Percentiles rank a stretch among this genome's conserved stretches.
These are phyloP conservation scores for Gasterosteus nipponicus DNA, from an alignment of 2,113 vertebrate genomes.

Conservation along the genomic window DNA sequence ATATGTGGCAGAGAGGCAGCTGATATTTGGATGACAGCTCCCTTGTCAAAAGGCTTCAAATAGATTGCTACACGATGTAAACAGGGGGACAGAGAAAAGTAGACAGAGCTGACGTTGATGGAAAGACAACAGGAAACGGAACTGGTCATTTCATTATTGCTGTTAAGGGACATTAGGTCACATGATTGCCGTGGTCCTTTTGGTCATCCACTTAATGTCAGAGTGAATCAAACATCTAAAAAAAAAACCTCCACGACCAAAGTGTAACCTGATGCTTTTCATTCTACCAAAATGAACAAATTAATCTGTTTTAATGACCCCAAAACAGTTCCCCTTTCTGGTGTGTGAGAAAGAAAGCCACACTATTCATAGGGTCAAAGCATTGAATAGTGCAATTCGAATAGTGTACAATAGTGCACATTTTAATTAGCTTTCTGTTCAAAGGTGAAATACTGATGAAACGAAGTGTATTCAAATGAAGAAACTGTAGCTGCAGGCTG, in stretches of 20 bases:
- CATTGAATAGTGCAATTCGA: not conserved
- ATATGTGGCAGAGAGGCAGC: slow-evolving; percentile 43
- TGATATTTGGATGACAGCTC: slow-evolving; percentile 48
- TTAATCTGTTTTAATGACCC: slow-evolving; percentile 9
- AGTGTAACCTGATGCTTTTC: slow-evolving; percentile 3
- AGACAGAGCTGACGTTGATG: slow-evolving; percentile 28
- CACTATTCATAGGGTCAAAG: not conserved
- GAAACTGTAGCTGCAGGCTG: not conserved
- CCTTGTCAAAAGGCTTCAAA: slow-evolving; percentile 41
- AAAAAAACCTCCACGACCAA: not conserved
- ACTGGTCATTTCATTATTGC: slow-evolving; percentile 3
- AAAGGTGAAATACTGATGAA: not conserved
- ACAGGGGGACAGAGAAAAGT: slow-evolving; percentile 51
- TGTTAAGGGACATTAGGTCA: not conserved
- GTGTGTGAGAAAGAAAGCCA: not conserved
- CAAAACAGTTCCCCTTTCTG: not conserved
- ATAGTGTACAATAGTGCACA: not conserved
- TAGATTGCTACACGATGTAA: slow-evolving; percentile 51
- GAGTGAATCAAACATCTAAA: not conserved
- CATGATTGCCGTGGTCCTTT: not conserved
- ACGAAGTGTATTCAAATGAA: not conserved
- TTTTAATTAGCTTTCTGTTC: not conserved
- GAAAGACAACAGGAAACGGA: slow-evolving; percentile 1
- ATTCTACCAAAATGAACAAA: not conserved
- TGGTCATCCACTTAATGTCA: not conserved